These are phyloP conservation scores for Antedon mediterranea DNA, from an alignment of 53 echinoderm and acorn worm species.

Conservation along the genomic window DNA sequence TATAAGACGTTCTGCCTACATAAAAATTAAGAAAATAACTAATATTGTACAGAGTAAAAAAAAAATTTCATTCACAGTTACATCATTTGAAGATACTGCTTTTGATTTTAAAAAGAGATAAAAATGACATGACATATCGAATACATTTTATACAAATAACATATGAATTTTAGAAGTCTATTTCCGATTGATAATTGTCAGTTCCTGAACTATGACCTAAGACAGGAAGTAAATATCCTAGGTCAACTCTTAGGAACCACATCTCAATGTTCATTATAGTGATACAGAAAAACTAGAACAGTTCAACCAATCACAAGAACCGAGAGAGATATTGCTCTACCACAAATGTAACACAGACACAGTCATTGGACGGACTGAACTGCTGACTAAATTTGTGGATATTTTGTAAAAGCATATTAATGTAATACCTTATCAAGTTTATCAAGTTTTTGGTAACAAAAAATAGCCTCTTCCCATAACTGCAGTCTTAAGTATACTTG, in stretches of 20 bases:
- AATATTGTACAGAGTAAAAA: not conserved
- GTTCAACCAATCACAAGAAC: no score
- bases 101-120: not conserved
- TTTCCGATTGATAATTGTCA: no score
- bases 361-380: no score
- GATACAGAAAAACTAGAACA: no score
- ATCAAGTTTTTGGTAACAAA: slow-evolving; percentile 60
- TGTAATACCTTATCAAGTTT: slow-evolving; percentile 70
- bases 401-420: no score
- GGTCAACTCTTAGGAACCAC: not conserved
- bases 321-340: no score
- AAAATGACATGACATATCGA: no score
- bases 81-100: not conserved
- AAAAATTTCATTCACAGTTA: no score
- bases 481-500: slow-evolving; percentile 72
- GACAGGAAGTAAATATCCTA: not conserved
- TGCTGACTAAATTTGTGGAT: not conserved
- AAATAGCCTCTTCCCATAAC: slow-evolving; percentile 73
- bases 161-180: no score
- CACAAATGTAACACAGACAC: no score
- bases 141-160: no score
- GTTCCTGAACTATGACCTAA: not conserved
- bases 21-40: not conserved
- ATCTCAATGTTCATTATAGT: no score
- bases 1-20: slow-evolving; percentile 59